Percentiles rank a stretch among this genome's conserved stretches.
Conservation (phyloP, 2,113 vertebrate genomes). For the Eonycteris spelaea region DNA sequence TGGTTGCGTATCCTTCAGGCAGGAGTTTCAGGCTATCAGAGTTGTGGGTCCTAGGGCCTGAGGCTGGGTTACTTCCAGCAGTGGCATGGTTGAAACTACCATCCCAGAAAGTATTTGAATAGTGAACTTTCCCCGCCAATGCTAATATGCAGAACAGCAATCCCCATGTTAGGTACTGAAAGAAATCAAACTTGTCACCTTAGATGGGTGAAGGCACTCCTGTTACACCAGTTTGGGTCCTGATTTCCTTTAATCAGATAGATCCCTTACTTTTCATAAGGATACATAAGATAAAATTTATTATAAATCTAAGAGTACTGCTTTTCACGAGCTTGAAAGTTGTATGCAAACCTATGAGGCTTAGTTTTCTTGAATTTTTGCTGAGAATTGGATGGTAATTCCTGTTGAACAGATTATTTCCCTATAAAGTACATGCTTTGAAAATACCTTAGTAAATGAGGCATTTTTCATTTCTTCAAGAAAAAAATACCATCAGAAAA, state of each 20-base stretch:
- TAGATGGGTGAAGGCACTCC: background rate
- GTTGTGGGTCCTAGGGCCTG: background rate
- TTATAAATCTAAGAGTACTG: background rate
- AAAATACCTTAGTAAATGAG: background rate
- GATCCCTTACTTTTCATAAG: background rate
- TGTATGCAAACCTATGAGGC: background rate
- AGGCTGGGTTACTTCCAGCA: background rate
- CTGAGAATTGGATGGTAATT: background rate
- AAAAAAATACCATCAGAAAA: background rate
- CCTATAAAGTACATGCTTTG: background rate
- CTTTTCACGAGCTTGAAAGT: background rate
- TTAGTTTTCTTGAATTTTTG: background rate
- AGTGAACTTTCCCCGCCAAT: background rate
- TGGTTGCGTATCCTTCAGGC: background rate
- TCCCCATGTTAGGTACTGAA: background rate
- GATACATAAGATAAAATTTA: background rate
- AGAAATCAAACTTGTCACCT: background rate
- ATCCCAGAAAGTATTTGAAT: background rate
- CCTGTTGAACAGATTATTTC: background rate
- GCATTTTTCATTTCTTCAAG: background rate
- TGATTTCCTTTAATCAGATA: background rate
- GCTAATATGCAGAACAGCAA: background rate
- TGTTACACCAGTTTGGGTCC: background rate
- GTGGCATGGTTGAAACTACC: background rate
- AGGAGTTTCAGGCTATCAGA: background rate